phyloP scores from a whole-genome alignment of 1,140 invertebrate genomes.

The Euschistus heros region DNA sequence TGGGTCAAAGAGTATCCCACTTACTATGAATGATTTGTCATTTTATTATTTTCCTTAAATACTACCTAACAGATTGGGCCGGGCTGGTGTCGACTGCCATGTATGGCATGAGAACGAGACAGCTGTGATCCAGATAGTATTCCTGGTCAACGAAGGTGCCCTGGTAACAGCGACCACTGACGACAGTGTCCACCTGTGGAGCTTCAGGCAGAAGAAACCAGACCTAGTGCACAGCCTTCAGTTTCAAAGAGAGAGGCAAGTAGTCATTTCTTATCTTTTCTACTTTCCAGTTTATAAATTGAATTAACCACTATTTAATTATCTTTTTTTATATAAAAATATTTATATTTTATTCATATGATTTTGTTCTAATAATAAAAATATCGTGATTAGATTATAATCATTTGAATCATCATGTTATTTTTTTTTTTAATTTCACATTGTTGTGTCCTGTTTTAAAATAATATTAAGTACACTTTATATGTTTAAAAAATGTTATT shows the following conservation, averaged over 20 bases:
- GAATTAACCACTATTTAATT: too few relatives aligned
- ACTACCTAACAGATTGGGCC: slow-evolving; percentile 58
- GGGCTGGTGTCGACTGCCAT: slow-evolving; percentile 89
- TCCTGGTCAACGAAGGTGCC: slow-evolving; percentile 92
- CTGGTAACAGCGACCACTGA: slow-evolving; percentile 89
- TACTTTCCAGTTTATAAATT: not conserved
- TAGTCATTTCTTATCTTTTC: not conserved
- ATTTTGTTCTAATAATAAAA: too few relatives aligned
- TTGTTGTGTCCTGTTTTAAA: too few relatives aligned
- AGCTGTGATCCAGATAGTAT: slow-evolving; percentile 81
- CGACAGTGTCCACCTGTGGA: slow-evolving; percentile 94
- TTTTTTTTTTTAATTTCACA: too few relatives aligned
- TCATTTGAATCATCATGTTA: too few relatives aligned
- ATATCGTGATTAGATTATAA: too few relatives aligned
- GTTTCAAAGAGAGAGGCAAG: slow-evolving; percentile 91
- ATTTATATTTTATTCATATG: too few relatives aligned
- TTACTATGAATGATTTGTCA: too few relatives aligned
- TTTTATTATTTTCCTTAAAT: slow-evolving; percentile 35
- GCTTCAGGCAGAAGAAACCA: slow-evolving; percentile 87
- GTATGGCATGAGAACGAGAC: slow-evolving; percentile 71
- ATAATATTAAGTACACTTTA: too few relatives aligned
- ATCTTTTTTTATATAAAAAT: too few relatives aligned
- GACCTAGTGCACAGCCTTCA: slow-evolving; percentile 92
- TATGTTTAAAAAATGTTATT: too few relatives aligned
- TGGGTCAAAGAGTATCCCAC: too few relatives aligned